phyloP scores from a whole-genome alignment of 2,888 invertebrate genomes.

The Mesorhabditis sp. region DNA sequence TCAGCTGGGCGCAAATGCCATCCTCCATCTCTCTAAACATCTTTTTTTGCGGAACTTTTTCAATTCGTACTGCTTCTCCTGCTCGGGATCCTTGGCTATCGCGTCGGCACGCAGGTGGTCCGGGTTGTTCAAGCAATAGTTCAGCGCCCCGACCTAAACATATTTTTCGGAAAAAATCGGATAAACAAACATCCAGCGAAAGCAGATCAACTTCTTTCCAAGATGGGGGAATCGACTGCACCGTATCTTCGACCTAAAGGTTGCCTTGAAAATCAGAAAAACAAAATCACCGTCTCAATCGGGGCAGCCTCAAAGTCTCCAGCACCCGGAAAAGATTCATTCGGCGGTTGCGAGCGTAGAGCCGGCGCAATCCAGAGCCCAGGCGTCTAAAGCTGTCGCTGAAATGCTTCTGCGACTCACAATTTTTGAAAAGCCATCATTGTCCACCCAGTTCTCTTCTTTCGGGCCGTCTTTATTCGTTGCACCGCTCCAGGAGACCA shows the following conservation, averaged over 20 bases:
- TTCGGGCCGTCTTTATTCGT: background rate
- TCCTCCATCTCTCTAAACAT: background rate
- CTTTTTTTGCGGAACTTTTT: no score
- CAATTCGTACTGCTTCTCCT: no score
- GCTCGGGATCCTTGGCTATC: no score
- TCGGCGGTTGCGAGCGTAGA: background rate
- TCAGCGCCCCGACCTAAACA: background rate
- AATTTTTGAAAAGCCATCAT: background rate
- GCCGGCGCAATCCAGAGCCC: background rate
- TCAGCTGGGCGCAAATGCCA: background rate
- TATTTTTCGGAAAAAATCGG: background rate
- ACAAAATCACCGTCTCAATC: no score
- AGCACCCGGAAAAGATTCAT: background rate
- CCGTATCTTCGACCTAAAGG: background rate
- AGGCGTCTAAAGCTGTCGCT: background rate
- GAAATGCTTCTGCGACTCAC: background rate
- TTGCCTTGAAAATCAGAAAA: background rate
- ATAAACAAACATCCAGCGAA: background rate
- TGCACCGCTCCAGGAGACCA: background rate
- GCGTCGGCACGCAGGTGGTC: no score
- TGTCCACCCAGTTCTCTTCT: background rate
- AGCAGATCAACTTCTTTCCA: conserved; percentile 4
- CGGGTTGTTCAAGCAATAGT: background rate
- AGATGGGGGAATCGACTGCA: background rate
- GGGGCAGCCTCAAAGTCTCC: background rate